phyloP scores from a whole-genome alignment of 2,113 vertebrate genomes.

The Prionailurus bengalensis region DNA sequence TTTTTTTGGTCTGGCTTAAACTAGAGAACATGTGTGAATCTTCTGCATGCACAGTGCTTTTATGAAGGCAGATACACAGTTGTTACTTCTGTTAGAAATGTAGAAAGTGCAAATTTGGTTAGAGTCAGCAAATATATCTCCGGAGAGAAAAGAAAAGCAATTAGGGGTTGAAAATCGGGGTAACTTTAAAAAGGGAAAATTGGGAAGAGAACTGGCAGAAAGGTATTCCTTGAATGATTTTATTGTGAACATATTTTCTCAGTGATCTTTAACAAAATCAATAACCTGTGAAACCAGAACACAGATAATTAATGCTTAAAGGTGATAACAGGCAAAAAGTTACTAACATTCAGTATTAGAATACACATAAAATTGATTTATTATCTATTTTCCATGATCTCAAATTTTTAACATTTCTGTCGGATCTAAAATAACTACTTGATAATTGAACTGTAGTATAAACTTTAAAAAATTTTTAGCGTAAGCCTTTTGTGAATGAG shows the following conservation, averaged over 20 bases:
- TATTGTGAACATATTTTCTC: conserved; percentile 23
- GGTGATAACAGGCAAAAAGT: background rate
- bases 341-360: background rate
- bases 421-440: conserved; percentile 35
- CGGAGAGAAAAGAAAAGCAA: background rate
- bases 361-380: background rate
- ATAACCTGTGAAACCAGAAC: background rate
- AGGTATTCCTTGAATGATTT: conserved; percentile 8
- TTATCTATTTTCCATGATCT: background rate
- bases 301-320: background rate
- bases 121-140: background rate
- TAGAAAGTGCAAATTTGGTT: background rate
- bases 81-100: background rate
- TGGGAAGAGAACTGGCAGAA: background rate
- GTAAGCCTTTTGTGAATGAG: conserved; percentile 38
- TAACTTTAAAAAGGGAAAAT: background rate
- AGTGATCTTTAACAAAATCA: background rate
- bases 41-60: background rate
- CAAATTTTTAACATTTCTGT: background rate
- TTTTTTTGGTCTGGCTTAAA: background rate
- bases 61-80: background rate
- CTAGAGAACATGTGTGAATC: background rate
- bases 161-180: conserved; percentile 10
- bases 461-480: background rate
- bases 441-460: background rate